These are phyloP conservation scores for Pardalotus punctatus DNA, from an alignment of 2,113 vertebrate genomes.

Conservation along the genomic window DNA sequence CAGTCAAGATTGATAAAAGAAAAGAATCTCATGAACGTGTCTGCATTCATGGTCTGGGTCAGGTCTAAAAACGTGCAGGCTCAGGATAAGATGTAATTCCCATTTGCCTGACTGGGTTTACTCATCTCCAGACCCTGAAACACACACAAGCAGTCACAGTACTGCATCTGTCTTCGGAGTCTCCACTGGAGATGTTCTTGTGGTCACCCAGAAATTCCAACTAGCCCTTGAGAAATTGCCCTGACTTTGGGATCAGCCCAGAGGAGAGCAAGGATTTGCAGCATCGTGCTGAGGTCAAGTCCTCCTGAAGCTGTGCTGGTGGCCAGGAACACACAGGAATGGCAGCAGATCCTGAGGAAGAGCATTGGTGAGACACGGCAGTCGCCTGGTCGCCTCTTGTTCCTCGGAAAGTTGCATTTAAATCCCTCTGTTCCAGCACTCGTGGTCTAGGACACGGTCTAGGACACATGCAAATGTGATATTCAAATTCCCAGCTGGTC, in stretches of 20 bases:
- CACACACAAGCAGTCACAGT: not conserved
- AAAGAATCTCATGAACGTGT: not conserved
- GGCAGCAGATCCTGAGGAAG: not conserved
- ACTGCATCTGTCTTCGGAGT: not conserved
- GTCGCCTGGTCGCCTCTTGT: not conserved
- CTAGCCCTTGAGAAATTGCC: not conserved
- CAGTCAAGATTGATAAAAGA: not conserved
- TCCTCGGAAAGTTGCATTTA: not conserved
- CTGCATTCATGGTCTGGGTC: not conserved
- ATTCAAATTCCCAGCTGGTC: not conserved
- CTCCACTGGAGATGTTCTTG: not conserved
- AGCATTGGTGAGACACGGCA: not conserved
- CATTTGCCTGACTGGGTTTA: not conserved
- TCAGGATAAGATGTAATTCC: not conserved
- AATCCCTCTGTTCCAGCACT: not conserved
- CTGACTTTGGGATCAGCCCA: not conserved
- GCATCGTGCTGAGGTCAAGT: accelerated
- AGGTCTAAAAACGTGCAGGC: not conserved
- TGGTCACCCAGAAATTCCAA: not conserved
- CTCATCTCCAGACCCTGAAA: not conserved
- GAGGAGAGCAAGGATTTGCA: not conserved
- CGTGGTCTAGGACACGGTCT: not conserved
- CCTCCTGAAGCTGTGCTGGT: not conserved
- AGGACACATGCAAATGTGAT: not conserved
- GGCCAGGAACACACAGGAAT: not conserved